A percentile compares a stretch with the other conserved stretches of the same genome.
These are phyloP conservation scores for Bombyx mandarina DNA, from an alignment of 1,140 invertebrate species.

Conservation along the genomic window DNA sequence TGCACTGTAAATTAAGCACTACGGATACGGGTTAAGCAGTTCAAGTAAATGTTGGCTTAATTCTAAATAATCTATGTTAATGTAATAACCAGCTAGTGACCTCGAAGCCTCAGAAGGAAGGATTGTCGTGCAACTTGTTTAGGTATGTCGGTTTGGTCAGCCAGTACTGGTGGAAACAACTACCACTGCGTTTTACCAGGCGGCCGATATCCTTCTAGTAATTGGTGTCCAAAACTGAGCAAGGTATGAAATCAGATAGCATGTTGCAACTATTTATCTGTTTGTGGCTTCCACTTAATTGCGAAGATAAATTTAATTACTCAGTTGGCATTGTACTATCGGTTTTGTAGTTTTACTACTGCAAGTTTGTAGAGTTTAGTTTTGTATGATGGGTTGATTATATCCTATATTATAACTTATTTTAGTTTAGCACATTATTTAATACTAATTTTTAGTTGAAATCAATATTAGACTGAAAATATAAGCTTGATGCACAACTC, in stretches of 20 bases:
- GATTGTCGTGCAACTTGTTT: slow-evolving; percentile 54
- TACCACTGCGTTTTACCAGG: slow-evolving; percentile 43
- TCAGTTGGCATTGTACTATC: slow-evolving; percentile 9
- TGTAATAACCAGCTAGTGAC: slow-evolving; percentile 23
- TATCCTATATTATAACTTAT: not conserved
- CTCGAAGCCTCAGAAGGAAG: slow-evolving; percentile 44
- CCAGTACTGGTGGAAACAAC: slow-evolving; percentile 63
- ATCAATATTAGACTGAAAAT: no score
- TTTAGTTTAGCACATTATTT: not conserved
- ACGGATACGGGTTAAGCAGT: no score
- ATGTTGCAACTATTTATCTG: slow-evolving; percentile 5
- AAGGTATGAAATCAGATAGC: slow-evolving; percentile 42
- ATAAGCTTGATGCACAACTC: no score
- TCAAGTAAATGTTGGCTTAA: no score
- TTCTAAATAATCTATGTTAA: no score
- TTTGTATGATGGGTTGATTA: no score
- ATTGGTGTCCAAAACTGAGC: slow-evolving; percentile 58
- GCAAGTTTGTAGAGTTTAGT: not conserved
- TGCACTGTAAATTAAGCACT: no score
- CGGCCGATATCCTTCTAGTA: slow-evolving; percentile 52
- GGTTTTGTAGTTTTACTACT: slow-evolving; percentile 11
- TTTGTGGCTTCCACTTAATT: slow-evolving; percentile 12
- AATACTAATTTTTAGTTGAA: not conserved
- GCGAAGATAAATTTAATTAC: slow-evolving; percentile 12
- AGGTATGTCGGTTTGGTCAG: slow-evolving; percentile 70